phyloP scores from a whole-genome alignment of 2,797 vertebrate species.

The Acipenser oxyrinchus region DNA sequence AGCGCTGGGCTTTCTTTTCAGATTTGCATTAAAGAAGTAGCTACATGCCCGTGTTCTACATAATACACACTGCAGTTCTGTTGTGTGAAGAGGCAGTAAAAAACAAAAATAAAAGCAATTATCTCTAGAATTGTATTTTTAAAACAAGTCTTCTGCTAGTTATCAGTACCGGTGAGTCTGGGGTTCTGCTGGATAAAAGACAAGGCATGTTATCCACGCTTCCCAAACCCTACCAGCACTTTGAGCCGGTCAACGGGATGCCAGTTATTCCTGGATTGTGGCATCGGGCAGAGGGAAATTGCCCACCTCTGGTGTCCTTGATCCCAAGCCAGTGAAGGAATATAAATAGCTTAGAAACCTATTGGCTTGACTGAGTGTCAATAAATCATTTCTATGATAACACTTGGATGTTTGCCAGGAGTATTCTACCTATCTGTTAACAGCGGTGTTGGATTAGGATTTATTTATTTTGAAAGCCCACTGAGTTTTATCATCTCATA shows the following conservation, averaged over 20 bases:
- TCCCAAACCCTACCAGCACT: slow-evolving; percentile 15
- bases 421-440: slow-evolving; percentile 24
- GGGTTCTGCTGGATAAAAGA: slow-evolving; percentile 9
- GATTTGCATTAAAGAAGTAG: no score
- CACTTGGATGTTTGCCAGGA: not conserved
- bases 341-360: slow-evolving; percentile 41
- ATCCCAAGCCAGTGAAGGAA: slow-evolving; percentile 25
- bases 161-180: not conserved
- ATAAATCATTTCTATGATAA: not conserved
- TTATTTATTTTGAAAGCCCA: slow-evolving; percentile 22
- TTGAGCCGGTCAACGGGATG: slow-evolving; percentile 39
- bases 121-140: no score
- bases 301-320: slow-evolving; percentile 4
- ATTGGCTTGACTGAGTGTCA: not conserved
- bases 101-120: no score
- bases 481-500: not conserved
- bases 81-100: no score
- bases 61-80: no score
- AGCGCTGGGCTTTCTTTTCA: no score
- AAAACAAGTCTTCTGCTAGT: no score
- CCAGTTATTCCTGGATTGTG: slow-evolving; percentile 46
- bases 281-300: not conserved
- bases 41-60: no score
- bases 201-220: slow-evolving; percentile 35
- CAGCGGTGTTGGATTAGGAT: slow-evolving; percentile 17